These are phyloP conservation scores for Pseudomyrmex sp. DNA, from an alignment of 1,140 invertebrate genomes.

Conservation along the genomic window DNA sequence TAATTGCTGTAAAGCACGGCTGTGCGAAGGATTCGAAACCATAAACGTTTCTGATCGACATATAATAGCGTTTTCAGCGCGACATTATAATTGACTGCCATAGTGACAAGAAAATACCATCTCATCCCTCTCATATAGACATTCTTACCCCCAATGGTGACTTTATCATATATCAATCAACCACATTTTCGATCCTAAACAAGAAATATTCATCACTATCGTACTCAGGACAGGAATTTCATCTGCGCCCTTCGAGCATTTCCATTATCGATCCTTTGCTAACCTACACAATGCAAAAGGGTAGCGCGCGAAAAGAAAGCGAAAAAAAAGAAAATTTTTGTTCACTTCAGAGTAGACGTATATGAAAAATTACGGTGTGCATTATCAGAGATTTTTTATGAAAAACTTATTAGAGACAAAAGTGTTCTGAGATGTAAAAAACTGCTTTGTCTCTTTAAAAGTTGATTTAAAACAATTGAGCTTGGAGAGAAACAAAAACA, in stretches of 20 bases:
- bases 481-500: neutral
- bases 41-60: slow-evolving; percentile 5
- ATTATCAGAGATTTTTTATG: neutral
- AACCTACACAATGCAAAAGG: slow-evolving; percentile 29
- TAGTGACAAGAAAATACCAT: slow-evolving; percentile 3
- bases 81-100: slow-evolving; percentile 17
- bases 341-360: too few species aligned
- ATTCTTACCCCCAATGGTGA: slow-evolving; percentile 21
- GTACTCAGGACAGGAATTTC: slow-evolving; percentile 50
- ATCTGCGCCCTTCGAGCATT: slow-evolving; percentile 50
- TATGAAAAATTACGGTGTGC: slow-evolving; percentile 28
- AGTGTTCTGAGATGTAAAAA: neutral
- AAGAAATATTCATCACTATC: slow-evolving; percentile 51
- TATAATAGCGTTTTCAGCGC: slow-evolving; percentile 11
- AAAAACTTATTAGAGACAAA: too few species aligned
- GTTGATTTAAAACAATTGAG: slow-evolving; percentile 6
- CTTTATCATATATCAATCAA: slow-evolving; percentile 53
- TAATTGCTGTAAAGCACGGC: too few species aligned
- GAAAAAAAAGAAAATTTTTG: slow-evolving; percentile 26
- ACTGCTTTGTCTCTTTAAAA: neutral
- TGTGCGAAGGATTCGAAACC: too few species aligned
- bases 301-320: slow-evolving; percentile 1
- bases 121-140: neutral
- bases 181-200: slow-evolving; percentile 54
- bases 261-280: slow-evolving; percentile 46